Base-by-base conservation (phyloP, 2,888 invertebrate species). In the Julus scandinavius region DNA sequence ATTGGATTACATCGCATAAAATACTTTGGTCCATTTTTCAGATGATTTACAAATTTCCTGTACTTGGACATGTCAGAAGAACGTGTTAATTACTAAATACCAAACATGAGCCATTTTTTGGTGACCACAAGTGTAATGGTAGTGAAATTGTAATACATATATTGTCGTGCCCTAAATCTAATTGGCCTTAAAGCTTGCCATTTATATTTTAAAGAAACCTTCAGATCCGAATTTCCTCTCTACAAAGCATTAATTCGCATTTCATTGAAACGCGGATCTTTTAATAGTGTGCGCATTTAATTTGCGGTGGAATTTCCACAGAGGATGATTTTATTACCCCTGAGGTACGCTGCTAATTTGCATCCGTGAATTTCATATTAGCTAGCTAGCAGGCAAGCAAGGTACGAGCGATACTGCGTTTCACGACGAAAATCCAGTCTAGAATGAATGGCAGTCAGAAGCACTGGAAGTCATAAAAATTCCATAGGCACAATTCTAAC, bases 271-370 rank as follows among this genome's bases (percentile, higher is more conserved):
- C 38, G 80, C 38, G 80, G 80, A 80, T 80, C 80, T 80, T 80
- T 80, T 80, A 80, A 80, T 80, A 80, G 80, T 80, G 80, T 20
- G 13, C 80, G 80, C 80, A 20, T 80, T 80, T 80, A 80, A 80
- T 80, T 80, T 80, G 80, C 38, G 80, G 80, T 80, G 80, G 80
- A 80, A 80, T 80, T 80, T 80, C 80, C 80, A 80, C 80, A 80
- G 80, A 80, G 80, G 80, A 80, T 80, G 80, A 80, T 80, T 80
- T 80, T 80, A 80, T 80, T 80, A 80, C 80, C 80, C 80, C 80
- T 38, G 80, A 38, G 80, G 80, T 80, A 80, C 80, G 80, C 80
- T 80, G 20, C 80, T 80, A 80, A 80, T 80, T 80, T 80, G 80
- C 80, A 80, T 80, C 80, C 80, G 80, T 80, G 80, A 80, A 80